A percentile compares a stretch with the other conserved stretches of the same genome.
Evolutionary conservation across 1,140 invertebrate genomes (phyloP).

Genomic region (Nasonia longicornis): DNA sequence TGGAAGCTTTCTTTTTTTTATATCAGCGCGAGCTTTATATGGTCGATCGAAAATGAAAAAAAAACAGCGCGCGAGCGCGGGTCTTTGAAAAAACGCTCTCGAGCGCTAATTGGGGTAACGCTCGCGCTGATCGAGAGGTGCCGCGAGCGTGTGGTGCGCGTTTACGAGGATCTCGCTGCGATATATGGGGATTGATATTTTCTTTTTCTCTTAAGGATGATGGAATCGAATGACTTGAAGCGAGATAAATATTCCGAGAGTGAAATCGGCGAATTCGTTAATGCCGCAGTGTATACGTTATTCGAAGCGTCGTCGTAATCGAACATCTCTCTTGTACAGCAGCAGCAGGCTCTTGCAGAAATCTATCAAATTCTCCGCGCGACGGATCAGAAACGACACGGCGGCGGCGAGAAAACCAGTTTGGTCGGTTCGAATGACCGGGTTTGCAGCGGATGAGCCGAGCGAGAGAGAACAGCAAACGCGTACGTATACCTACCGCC

Average conservation of each 20-base stretch:
- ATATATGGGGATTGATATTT: neutral
- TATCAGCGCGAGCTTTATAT: constrained; percentile 16
- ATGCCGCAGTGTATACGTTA: no score
- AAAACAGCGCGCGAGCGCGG: neutral
- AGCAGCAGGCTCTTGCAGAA: constrained; percentile 46
- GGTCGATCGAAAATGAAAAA: neutral
- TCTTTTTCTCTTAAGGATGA: neutral
- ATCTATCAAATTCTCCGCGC: constrained; percentile 67
- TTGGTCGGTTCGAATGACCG: constrained; percentile 66
- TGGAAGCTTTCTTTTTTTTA: constrained; percentile 15
- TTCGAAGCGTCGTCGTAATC: neutral
- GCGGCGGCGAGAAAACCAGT: constrained; percentile 61
- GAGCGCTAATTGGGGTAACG: constrained; percentile 24
- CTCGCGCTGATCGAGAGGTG: neutral
- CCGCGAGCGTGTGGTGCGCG: neutral
- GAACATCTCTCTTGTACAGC: neutral
- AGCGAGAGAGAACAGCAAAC: constrained; percentile 31
- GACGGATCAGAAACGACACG: constrained; percentile 61
- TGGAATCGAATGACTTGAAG: no score
- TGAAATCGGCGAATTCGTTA: no score
- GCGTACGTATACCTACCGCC: constrained; percentile 14
- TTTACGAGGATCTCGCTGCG: neutral
- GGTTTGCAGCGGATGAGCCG: constrained; percentile 50
- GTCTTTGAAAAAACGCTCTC: neutral
- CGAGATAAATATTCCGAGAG: no score